A percentile compares a stretch with the other conserved stretches of the same genome.
Evolutionary conservation across 2,113 vertebrate species (phyloP).

Genomic region (Laticauda laticaudata): DNA sequence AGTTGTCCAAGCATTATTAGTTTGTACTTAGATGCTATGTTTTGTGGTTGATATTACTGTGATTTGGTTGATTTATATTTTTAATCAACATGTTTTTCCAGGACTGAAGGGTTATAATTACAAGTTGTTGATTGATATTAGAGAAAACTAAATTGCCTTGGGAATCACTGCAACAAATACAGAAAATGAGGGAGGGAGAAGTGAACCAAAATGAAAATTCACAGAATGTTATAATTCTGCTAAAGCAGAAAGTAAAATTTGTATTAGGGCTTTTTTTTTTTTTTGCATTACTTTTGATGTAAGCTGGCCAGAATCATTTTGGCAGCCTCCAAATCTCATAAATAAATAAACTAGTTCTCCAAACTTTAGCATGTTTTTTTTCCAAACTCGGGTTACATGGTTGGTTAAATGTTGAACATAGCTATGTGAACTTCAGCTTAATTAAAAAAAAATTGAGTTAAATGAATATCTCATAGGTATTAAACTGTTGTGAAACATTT

Average conservation of each 20-base stretch:
- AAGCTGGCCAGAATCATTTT: background rate
- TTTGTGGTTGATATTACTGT: background rate
- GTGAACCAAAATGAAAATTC: background rate
- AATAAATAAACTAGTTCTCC: background rate
- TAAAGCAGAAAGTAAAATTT: background rate
- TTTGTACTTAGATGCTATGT: background rate
- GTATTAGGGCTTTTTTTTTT: background rate
- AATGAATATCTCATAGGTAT: background rate
- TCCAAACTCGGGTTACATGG: background rate
- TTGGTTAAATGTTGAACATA: background rate
- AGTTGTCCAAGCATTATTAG: background rate
- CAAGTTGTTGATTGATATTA: background rate
- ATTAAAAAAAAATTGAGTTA: background rate
- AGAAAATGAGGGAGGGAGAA: rapidly evolving
- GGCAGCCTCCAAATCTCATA: background rate
- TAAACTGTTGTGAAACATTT: background rate
- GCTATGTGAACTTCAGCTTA: background rate
- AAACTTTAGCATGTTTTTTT: background rate
- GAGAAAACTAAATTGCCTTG: background rate
- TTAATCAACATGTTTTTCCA: background rate
- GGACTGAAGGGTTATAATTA: background rate
- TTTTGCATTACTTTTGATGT: background rate
- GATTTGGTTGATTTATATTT: background rate
- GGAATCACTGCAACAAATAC: background rate
- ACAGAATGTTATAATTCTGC: background rate